Conservation (phyloP, 2,113 vertebrate genomes). For the Ciconia boyciana region DNA sequence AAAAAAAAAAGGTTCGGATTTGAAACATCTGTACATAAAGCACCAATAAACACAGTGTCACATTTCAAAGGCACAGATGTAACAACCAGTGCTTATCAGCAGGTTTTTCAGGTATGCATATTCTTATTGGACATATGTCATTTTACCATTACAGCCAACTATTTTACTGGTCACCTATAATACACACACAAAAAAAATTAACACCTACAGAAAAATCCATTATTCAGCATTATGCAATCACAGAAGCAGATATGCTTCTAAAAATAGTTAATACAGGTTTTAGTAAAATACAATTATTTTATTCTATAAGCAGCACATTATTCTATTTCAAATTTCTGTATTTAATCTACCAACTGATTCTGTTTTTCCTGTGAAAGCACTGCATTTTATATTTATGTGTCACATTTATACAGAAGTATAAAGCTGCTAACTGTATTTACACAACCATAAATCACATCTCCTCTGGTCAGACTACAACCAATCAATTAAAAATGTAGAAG, state of each 20-base stretch:
- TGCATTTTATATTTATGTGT: background rate
- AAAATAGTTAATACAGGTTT: background rate
- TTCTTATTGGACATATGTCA: background rate
- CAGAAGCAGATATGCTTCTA: background rate
- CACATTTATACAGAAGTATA: background rate
- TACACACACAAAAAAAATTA: background rate
- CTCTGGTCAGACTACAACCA: background rate
- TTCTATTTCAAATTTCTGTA: background rate
- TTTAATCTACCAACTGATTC: background rate
- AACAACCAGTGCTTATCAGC: background rate
- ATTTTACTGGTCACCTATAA: background rate
- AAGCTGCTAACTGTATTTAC: background rate
- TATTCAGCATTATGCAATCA: background rate
- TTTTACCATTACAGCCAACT: background rate
- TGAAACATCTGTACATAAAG: background rate
- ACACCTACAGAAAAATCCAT: background rate
- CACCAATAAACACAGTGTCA: background rate
- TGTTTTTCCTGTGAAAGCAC: background rate
- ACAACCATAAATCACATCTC: background rate
- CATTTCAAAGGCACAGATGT: background rate
- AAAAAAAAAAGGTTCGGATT: constrained; percentile 3
- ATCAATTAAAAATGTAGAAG: background rate
- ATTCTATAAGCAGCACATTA: background rate
- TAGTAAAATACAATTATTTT: background rate
- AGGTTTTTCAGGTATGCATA: background rate